These are phyloP conservation scores for Drosophila bifasciata DNA, from an alignment of 1,140 invertebrate genomes.

Conservation along the genomic window DNA sequence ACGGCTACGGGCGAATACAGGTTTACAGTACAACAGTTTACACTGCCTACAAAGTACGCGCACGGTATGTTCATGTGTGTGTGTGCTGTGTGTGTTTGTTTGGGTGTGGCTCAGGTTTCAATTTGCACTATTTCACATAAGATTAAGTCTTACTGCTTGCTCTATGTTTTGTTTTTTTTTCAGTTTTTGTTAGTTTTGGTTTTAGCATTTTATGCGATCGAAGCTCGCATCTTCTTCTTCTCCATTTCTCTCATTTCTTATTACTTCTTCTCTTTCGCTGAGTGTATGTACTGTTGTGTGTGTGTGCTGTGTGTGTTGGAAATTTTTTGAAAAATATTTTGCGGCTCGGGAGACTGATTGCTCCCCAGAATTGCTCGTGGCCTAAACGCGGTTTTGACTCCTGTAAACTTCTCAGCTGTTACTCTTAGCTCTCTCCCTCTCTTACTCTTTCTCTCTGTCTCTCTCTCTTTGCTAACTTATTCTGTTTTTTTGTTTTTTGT, in stretches of 20 bases:
- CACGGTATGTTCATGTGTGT: slow-evolving; percentile 31
- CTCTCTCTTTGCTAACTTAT: background rate
- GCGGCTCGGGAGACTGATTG: slow-evolving; percentile 46
- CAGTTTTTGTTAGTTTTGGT: background rate
- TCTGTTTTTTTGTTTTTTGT: slow-evolving; percentile 9
- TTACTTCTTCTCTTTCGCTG: slow-evolving; percentile 29
- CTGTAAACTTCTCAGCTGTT: slow-evolving; percentile 30
- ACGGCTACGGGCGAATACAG: slow-evolving; percentile 68
- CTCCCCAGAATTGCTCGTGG: slow-evolving; percentile 32
- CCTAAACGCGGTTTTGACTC: slow-evolving; percentile 48
- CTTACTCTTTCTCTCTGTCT: slow-evolving; percentile 4
- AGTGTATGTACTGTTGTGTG: slow-evolving; percentile 33
- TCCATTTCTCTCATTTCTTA: slow-evolving; percentile 28
- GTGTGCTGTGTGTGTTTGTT: no score
- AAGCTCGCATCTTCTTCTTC: slow-evolving; percentile 7
- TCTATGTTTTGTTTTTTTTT: slow-evolving; percentile 26
- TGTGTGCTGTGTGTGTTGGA: slow-evolving; percentile 49
- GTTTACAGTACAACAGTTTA: slow-evolving; percentile 55
- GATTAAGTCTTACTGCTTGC: slow-evolving; percentile 54
- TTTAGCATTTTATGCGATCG: no score
- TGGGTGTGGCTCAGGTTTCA: slow-evolving; percentile 51
- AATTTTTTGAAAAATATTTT: slow-evolving; percentile 73
- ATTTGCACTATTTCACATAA: slow-evolving; percentile 63
- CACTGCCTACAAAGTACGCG: slow-evolving; percentile 57
- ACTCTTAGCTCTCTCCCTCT: slow-evolving; percentile 13